Conservation (phyloP, 1,140 invertebrate genomes). For the Drosophila chauvacae region DNA sequence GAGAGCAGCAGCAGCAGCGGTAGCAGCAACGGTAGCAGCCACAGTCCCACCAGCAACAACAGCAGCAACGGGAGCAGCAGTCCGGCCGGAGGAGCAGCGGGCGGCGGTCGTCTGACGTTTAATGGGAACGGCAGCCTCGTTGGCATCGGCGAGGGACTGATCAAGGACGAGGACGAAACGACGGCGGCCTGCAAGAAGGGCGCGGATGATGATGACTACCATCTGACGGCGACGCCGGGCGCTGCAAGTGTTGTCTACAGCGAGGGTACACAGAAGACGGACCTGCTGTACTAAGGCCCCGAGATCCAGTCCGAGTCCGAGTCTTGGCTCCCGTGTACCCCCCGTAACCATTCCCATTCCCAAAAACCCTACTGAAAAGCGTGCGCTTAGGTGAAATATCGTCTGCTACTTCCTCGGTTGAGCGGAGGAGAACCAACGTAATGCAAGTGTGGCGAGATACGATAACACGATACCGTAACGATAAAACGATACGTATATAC, state of each 20-base stretch:
- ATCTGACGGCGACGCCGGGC: slow-evolving; percentile 85
- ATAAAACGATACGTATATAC: slow-evolving; percentile 50
- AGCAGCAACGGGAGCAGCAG: slow-evolving; percentile 49
- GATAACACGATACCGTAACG: slow-evolving; percentile 27
- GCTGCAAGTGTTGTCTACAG: slow-evolving; percentile 87
- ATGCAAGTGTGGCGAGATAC: slow-evolving; percentile 29
- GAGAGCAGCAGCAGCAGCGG: slow-evolving; percentile 52
- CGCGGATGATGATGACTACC: slow-evolving; percentile 79
- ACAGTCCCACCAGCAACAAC: slow-evolving; percentile 54
- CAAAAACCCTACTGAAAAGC: slow-evolving; percentile 21
- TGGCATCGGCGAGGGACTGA: slow-evolving; percentile 60
- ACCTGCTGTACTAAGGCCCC: slow-evolving; percentile 86
- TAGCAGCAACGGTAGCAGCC: slow-evolving; percentile 40
- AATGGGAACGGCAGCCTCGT: slow-evolving; percentile 63
- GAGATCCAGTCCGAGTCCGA: slow-evolving; percentile 30
- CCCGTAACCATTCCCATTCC: slow-evolving; percentile 2
- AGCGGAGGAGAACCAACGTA: slow-evolving; percentile 20
- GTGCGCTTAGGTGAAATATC: slow-evolving; percentile 56
- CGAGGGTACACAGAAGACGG: slow-evolving; percentile 86
- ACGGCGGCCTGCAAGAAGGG: slow-evolving; percentile 33
- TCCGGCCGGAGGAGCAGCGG: slow-evolving; percentile 31
- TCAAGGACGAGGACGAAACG: slow-evolving; percentile 40
- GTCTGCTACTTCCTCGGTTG: slow-evolving; percentile 37
- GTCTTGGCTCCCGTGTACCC: not conserved
- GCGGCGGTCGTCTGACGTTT: slow-evolving; percentile 24